Evolutionary conservation across 1,140 invertebrate species (phyloP).

Genomic region (Ruditapes philippinarum): DNA sequence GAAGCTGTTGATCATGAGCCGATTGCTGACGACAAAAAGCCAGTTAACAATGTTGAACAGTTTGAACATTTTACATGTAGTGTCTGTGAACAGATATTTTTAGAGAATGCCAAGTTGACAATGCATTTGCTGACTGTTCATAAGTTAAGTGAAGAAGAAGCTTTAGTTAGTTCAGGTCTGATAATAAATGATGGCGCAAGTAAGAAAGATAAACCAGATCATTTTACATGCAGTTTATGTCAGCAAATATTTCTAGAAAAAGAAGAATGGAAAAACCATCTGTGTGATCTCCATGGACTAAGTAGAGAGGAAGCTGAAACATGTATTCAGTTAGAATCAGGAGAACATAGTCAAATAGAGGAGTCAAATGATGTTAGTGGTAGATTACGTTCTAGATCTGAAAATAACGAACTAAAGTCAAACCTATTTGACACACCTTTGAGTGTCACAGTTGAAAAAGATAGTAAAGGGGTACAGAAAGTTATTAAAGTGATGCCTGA

Average conservation of each 20-base stretch:
- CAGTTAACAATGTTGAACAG: not conserved
- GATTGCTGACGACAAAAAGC: not conserved
- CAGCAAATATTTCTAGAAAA: slow-evolving; percentile 44
- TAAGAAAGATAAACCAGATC: not conserved
- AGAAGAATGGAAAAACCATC: slow-evolving; percentile 24
- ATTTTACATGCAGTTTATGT: slow-evolving; percentile 41
- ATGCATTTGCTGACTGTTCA: slow-evolving; percentile 29
- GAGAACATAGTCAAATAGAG: not conserved
- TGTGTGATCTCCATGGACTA: slow-evolving; percentile 35
- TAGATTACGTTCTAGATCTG: not conserved
- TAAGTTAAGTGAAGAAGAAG: slow-evolving; percentile 38
- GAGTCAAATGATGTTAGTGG: not conserved
- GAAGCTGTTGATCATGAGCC: not conserved
- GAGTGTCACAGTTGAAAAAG: slow-evolving; percentile 58
- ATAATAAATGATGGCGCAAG: slow-evolving; percentile 6
- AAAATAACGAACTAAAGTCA: not conserved
- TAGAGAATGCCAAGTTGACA: slow-evolving; percentile 13
- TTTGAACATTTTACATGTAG: slow-evolving; percentile 57
- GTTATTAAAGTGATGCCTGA: slow-evolving; percentile 63
- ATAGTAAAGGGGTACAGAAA: slow-evolving; percentile 58
- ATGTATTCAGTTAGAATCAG: slow-evolving; percentile 20
- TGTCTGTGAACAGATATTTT: slow-evolving; percentile 51
- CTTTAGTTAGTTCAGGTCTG: slow-evolving; percentile 14
- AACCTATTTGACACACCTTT: slow-evolving; percentile 52
- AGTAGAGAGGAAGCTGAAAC: slow-evolving; percentile 15